Conservation (phyloP, 2,888 invertebrate species). For the Drosophila birchii region DNA sequence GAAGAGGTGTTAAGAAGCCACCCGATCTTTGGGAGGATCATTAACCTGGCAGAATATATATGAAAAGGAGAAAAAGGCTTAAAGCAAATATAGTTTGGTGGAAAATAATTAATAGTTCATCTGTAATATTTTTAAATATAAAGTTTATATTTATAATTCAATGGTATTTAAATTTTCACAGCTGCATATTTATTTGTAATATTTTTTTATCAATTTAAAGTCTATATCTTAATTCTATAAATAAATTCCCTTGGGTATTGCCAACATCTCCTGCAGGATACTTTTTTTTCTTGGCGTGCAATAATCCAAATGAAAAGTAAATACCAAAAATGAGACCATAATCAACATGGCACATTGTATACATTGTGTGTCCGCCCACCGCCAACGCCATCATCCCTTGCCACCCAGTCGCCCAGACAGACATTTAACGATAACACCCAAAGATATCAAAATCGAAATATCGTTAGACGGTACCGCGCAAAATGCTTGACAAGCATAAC, state of each 20-base stretch:
- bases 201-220: neutral
- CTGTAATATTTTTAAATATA: neutral
- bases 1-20: constrained; percentile 7
- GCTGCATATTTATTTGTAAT: neutral
- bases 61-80: neutral
- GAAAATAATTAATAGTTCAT: neutral
- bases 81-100: neutral
- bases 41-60: neutral
- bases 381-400: neutral
- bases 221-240: neutral
- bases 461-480: constrained; percentile 67
- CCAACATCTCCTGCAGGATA: no score
- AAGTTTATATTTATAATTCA: neutral
- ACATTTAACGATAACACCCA: constrained; percentile 81
- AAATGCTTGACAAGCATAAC: constrained; percentile 83
- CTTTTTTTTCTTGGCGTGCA: constrained; percentile 2
- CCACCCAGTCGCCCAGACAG: constrained; percentile 22
- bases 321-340: constrained; percentile 74
- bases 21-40: neutral
- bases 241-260: no score
- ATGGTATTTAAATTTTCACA: neutral
- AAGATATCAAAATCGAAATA: constrained; percentile 82
- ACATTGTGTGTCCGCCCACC: constrained; percentile 11
- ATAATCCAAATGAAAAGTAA: constrained; percentile 70
- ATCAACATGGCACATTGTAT: constrained; percentile 67